phyloP scores from a whole-genome alignment of 2,888 invertebrate species.

The Aproaerema taeniolella region DNA sequence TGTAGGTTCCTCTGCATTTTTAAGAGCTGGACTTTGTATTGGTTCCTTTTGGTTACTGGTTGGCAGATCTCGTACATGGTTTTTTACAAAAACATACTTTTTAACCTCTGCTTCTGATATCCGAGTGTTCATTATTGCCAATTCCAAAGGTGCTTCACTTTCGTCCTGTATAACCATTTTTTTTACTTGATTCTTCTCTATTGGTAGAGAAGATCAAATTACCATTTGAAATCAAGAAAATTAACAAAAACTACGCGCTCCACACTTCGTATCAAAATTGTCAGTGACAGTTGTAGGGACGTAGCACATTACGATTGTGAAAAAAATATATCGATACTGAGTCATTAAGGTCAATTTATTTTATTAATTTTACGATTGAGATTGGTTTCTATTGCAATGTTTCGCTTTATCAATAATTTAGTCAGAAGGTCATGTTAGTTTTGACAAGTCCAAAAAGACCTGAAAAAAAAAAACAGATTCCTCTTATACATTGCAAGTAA shows the following conservation, averaged over 20 bases:
- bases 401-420: too few relatives aligned
- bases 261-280: conserved; percentile 1
- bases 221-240: neutral
- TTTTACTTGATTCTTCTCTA: neutral
- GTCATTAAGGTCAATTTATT: neutral
- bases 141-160: conserved; percentile 6
- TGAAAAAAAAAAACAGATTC: too few relatives aligned
- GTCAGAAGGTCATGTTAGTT: too few relatives aligned
- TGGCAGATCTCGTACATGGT: conserved; percentile 38
- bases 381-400: neutral
- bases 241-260: conserved; percentile 9
- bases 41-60: conserved; percentile 17
- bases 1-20: conserved; percentile 9
- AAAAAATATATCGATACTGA: neutral
- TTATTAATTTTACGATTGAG: neutral
- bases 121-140: conserved; percentile 2
- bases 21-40: conserved; percentile 1
- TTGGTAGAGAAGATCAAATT: neutral
- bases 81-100: conserved; percentile 35
- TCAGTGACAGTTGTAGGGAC: conserved; percentile 10
- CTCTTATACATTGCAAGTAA: too few relatives aligned
- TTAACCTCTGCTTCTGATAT: conserved; percentile 4
- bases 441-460: too few relatives aligned
- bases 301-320: too few relatives aligned
- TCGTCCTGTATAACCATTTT: conserved; percentile 15